Evolutionary conservation across 2,797 vertebrate species (phyloP).

Genomic region (Lepilemur septentrionalis): DNA sequence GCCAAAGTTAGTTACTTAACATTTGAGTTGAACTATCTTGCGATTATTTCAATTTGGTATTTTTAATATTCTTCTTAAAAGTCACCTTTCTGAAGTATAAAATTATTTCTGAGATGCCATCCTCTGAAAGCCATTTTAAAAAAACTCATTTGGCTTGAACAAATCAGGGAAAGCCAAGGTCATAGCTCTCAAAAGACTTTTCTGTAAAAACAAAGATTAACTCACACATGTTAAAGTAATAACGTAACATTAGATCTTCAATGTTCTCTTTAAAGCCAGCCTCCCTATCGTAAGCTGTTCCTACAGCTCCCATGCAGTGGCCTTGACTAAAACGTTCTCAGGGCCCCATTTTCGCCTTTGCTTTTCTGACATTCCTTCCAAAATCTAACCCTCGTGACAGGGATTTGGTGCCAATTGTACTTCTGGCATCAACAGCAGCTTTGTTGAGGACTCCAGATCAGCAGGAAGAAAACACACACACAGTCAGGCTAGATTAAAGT

Average conservation of each 20-base stretch:
- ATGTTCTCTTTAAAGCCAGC: constrained; percentile 6
- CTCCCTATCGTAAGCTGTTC: not conserved
- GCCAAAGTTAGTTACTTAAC: constrained; percentile 1
- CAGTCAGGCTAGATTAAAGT: not conserved
- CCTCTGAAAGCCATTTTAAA: constrained; percentile 54
- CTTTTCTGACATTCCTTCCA: not conserved
- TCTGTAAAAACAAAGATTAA: constrained; percentile 47
- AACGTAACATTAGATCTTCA: not conserved
- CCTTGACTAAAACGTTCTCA: not conserved
- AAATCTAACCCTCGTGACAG: not conserved
- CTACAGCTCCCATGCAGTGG: not conserved
- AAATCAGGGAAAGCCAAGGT: constrained; percentile 60
- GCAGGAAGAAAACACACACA: not conserved
- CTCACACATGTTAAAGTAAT: not conserved
- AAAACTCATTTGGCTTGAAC: constrained; percentile 45
- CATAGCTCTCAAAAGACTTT: constrained; percentile 40
- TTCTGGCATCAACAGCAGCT: not conserved
- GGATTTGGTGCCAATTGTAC: not conserved
- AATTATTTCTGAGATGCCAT: constrained; percentile 42
- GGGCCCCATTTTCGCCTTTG: not conserved
- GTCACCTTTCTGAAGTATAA: constrained; percentile 56
- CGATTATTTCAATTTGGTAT: constrained; percentile 28
- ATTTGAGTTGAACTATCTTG: not conserved
- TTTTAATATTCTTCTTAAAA: constrained; percentile 68
- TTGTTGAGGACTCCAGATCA: not conserved